Base-by-base conservation (phyloP, 53 echinoderm and acorn worm genomes). In the Stichopus horrens region DNA sequence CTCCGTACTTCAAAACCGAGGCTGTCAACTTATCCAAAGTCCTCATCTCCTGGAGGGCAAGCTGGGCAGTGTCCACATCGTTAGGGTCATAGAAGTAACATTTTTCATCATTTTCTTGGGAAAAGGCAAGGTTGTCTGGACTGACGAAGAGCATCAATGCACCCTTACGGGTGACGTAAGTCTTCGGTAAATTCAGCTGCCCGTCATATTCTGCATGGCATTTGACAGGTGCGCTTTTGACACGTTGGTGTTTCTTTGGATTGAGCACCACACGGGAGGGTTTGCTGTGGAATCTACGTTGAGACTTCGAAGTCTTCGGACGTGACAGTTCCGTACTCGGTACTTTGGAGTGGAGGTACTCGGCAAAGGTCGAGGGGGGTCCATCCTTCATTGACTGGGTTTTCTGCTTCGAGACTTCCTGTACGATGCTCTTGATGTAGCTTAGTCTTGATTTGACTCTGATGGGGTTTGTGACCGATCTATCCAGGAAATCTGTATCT, bases 131-230 rank as follows among this genome's bases (percentile, higher is more conserved):
- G 89, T 94, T 89, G 20, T 90, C 90, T 4, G 99, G 99, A 53
- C 96, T 90, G 10, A 96, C 90, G 63, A 98, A 98, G 59, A 98
- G 87, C 94, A 98, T 91, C 91, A 98, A 86, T 8, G 96, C 96
- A 9, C 99, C 96, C 63, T 95, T 95, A 9, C 99, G 86, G 16
- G 99, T 98, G 57, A 94, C 88, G 83, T 86, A 91, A 0, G 99
- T 98, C 92, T 96, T 98, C 73, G 99, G 99, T 73, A 95, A 88
- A 53, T 56, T 23, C 85, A 92, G 71, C 66, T 90, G 67, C 21
- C 90, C 86, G 55, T 92, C 67, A 0, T 8, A 18, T 23, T 73
- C 83, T 56, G n/a, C 76, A 21, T 81, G 88, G 10, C 90, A 74
- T 8, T 67, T 14, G 18, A 86, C 55, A 1, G 91, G 88, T 18